These are phyloP conservation scores for Acromyrmex echinatior DNA, from an alignment of 1,140 invertebrate genomes.

Conservation along the genomic window DNA sequence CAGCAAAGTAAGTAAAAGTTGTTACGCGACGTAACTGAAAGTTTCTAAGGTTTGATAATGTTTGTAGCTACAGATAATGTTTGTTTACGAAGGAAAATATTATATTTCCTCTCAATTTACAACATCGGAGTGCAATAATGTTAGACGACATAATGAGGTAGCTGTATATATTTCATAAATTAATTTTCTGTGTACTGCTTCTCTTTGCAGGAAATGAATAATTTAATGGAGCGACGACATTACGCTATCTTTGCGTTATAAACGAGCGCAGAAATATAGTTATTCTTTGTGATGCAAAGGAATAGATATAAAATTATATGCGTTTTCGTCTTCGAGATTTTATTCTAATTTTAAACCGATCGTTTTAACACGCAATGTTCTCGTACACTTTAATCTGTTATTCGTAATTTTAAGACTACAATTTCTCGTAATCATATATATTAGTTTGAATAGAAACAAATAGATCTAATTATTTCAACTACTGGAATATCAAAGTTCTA, in stretches of 20 bases:
- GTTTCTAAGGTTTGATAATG: neutral
- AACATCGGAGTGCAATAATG: neutral
- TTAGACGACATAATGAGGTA: conserved; percentile 40
- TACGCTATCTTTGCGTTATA: conserved; percentile 23
- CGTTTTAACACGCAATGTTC: neutral
- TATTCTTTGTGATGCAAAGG: conserved; percentile 13
- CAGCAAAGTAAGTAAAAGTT: conserved; percentile 4
- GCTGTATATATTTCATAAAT: conserved; percentile 49
- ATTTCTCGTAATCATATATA: neutral
- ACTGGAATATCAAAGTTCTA: neutral
- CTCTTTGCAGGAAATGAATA: conserved; percentile 44
- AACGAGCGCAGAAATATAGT: conserved; percentile 12
- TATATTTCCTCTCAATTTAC: conserved; percentile 10
- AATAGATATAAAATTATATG: conserved; percentile 25
- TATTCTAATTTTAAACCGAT: conserved; percentile 30
- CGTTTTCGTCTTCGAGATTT: neutral
- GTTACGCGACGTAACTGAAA: conserved; percentile 13
- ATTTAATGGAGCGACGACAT: conserved; percentile 41
- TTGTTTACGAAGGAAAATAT: conserved; percentile 37
- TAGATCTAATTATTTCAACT: neutral
- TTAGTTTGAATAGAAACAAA: conserved; percentile 15
- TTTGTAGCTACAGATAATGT: neutral
- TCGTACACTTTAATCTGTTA: conserved; percentile 28
- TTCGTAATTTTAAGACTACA: conserved; percentile 8
- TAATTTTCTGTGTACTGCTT: conserved; percentile 25